Evolutionary conservation across 1,140 invertebrate species (phyloP).

Genomic region (Pissodes strobi): DNA sequence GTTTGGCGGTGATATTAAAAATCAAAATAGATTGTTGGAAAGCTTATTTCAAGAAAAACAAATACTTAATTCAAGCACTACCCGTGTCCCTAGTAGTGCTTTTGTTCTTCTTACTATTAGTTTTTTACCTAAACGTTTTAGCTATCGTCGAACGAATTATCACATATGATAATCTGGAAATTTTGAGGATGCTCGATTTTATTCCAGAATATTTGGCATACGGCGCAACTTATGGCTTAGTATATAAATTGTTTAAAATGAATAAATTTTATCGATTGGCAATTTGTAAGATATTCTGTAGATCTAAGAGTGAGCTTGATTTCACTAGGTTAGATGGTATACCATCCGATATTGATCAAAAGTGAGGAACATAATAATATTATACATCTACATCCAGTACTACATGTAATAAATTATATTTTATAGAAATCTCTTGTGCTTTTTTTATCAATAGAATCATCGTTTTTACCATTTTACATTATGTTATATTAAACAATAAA

Average conservation of each 20-base stretch:
- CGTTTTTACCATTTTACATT: too few species aligned
- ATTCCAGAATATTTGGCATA: conserved; percentile 33
- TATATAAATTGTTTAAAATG: conserved; percentile 20
- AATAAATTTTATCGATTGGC: conserved; percentile 26
- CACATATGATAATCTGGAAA: conserved; percentile 3
- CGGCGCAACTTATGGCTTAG: not conserved
- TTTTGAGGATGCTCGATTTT: conserved; percentile 12
- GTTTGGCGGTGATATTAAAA: not conserved
- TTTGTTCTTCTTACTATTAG: conserved; percentile 25
- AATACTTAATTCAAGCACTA: not conserved
- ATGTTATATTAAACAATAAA: too few species aligned
- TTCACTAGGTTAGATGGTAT: conserved; percentile 9
- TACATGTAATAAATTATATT: too few species aligned
- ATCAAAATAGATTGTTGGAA: conserved; percentile 5
- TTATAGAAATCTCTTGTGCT: too few species aligned
- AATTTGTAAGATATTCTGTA: conserved; percentile 22
- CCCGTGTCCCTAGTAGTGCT: not conserved
- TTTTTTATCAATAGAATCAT: too few species aligned
- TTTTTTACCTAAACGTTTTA: conserved; percentile 27
- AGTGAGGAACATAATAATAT: not conserved
- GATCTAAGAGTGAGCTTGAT: not conserved
- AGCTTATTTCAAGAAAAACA: not conserved
- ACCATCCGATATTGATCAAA: conserved; percentile 12
- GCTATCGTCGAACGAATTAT: conserved; percentile 3
- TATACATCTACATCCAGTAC: too few species aligned